Evolutionary conservation across 2,888 invertebrate species (phyloP).

Genomic region (Dicroscelio sp.): DNA sequence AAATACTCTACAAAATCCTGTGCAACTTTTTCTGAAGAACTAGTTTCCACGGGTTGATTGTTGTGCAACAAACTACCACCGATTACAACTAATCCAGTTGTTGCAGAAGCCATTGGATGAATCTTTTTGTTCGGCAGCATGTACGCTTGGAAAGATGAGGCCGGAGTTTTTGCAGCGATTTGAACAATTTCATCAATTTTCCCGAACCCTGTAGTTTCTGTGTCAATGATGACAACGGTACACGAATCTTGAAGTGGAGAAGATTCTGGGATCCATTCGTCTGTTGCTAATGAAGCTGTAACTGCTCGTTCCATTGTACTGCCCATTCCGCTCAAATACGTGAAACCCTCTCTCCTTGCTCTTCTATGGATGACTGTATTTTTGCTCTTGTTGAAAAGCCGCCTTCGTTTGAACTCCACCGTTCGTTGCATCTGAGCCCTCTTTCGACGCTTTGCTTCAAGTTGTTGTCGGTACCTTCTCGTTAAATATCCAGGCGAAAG

Average conservation of each 20-base stretch:
- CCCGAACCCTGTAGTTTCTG: constrained; percentile 57
- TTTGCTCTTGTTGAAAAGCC: not conserved
- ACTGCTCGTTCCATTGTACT: constrained; percentile 56
- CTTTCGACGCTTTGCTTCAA: not conserved
- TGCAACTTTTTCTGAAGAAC: constrained; percentile 9
- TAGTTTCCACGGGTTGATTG: not conserved
- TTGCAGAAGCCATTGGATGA: constrained; percentile 5
- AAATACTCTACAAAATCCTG: constrained; percentile 40
- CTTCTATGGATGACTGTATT: not conserved
- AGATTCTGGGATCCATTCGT: constrained; percentile 48
- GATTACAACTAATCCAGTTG: not conserved
- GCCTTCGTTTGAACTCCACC: not conserved
- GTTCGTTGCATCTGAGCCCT: not conserved
- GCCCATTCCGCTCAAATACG: constrained; percentile 71
- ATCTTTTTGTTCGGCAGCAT: not conserved
- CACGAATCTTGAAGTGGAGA: constrained; percentile 44
- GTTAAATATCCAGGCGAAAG: constrained; percentile 15
- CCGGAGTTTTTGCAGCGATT: constrained; percentile 20
- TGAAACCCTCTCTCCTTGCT: constrained; percentile 32
- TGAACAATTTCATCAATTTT: constrained; percentile 18
- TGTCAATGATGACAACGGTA: constrained; percentile 35
- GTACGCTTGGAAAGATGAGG: not conserved
- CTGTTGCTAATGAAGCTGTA: constrained; percentile 8
- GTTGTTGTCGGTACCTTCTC: not conserved
- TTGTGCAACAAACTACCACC: not conserved